A percentile compares a stretch with the other conserved stretches of the same genome.
Conservation (phyloP, 2,797 vertebrate species). For the Sebastes iracundus region DNA sequence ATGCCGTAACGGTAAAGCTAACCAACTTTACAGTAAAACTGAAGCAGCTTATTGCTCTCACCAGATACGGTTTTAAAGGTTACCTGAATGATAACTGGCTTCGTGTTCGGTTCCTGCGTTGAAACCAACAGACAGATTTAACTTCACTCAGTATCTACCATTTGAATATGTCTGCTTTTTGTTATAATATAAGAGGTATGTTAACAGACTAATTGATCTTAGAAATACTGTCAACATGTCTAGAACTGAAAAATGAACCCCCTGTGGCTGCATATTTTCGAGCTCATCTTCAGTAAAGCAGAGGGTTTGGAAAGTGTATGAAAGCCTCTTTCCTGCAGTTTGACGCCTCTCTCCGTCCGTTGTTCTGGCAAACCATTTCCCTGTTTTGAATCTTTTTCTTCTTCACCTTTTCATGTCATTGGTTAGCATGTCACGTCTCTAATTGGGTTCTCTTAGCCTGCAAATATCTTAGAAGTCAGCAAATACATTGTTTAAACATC, state of each 20-base stretch:
- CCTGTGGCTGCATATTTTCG: neutral
- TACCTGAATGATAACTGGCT: neutral
- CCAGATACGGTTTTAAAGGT: neutral
- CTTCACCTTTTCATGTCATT: neutral
- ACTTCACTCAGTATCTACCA: neutral
- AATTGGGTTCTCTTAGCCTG: neutral
- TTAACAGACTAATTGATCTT: neutral
- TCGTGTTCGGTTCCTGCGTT: neutral
- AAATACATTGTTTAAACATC: neutral
- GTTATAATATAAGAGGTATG: neutral
- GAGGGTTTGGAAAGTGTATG: neutral
- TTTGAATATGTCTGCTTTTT: neutral
- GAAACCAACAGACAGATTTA: neutral
- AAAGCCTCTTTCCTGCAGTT: neutral
- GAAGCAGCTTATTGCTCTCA: neutral
- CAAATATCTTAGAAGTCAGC: neutral
- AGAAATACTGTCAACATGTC: neutral
- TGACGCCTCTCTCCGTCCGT: neutral
- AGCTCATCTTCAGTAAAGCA: neutral
- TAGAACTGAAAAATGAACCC: neutral
- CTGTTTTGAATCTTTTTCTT: neutral
- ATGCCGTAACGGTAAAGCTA: slow-evolving; percentile 30
- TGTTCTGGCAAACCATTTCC: neutral
- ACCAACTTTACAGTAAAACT: slow-evolving; percentile 11
- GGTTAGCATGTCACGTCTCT: neutral